phyloP scores from a whole-genome alignment of 2,797 vertebrate genomes.

The Coregonus ussuriensis region DNA sequence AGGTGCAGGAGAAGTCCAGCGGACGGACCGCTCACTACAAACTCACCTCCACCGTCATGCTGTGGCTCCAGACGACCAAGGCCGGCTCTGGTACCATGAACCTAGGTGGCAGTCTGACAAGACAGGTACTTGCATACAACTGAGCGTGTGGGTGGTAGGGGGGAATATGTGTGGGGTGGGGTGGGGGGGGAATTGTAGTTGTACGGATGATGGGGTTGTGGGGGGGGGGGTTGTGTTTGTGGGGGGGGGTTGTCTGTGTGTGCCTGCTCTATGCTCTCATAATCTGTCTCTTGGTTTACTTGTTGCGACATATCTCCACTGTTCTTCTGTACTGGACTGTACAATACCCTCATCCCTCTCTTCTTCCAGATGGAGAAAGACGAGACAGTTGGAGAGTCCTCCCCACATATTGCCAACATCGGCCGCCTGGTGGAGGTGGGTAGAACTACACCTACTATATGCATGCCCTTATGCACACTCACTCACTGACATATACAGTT shows the following conservation, averaged over 20 bases:
- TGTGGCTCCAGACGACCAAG: constrained; percentile 99
- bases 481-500: not conserved
- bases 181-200: no score
- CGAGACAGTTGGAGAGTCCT: constrained; percentile 93
- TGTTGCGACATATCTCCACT: not conserved
- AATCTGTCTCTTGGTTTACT: not conserved
- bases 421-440: constrained; percentile 97
- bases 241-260: no score
- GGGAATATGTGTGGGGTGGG: no score
- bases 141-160: no score
- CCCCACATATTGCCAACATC: constrained; percentile 97
- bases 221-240: no score
- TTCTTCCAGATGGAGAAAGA: constrained; percentile 93
- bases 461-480: no score
- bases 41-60: constrained; percentile 98
- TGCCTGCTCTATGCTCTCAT: not conserved
- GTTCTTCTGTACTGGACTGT: not conserved
- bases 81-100: constrained; percentile 98
- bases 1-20: constrained; percentile 99
- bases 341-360: not conserved
- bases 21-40: constrained; percentile 98
- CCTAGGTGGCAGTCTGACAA: constrained; percentile 95
- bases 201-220: no score
- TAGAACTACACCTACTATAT: not conserved
- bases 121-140: constrained; percentile 81